phyloP scores from a whole-genome alignment of 2,797 vertebrate species.

The Propithecus perrieri region DNA sequence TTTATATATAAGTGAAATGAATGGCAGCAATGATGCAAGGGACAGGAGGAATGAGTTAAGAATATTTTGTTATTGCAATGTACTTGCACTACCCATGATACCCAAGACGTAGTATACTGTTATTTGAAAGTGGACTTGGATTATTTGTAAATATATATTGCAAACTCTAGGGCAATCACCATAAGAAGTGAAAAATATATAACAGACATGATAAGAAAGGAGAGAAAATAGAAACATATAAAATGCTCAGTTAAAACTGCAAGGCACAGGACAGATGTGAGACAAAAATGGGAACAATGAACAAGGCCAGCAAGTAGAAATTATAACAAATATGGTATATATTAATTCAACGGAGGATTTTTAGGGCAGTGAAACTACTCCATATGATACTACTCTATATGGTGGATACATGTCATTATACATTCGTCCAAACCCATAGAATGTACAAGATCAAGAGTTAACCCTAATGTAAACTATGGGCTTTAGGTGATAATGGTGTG shows the following conservation, averaged over 20 bases:
- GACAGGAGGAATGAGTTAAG: not conserved
- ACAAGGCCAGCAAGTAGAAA: not conserved
- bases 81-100: not conserved
- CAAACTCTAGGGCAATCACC: not conserved
- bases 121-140: not conserved
- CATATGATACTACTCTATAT: not conserved
- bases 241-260: not conserved
- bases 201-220: not conserved
- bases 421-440: not conserved
- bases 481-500: not conserved
- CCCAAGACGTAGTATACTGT: not conserved
- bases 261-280: not conserved
- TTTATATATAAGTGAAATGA: not conserved
- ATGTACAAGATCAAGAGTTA: not conserved
- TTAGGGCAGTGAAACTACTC: not conserved
- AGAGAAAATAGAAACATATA: not conserved
- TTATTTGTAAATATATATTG: not conserved
- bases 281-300: not conserved
- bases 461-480: not conserved
- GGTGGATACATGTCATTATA: not conserved
- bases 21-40: not conserved
- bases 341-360: not conserved
- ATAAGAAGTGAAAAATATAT: not conserved
- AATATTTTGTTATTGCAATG: not conserved
- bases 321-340: not conserved